These are phyloP conservation scores for Drosophila vallismaia DNA, from an alignment of 2,888 invertebrate genomes.

Conservation along the genomic window DNA sequence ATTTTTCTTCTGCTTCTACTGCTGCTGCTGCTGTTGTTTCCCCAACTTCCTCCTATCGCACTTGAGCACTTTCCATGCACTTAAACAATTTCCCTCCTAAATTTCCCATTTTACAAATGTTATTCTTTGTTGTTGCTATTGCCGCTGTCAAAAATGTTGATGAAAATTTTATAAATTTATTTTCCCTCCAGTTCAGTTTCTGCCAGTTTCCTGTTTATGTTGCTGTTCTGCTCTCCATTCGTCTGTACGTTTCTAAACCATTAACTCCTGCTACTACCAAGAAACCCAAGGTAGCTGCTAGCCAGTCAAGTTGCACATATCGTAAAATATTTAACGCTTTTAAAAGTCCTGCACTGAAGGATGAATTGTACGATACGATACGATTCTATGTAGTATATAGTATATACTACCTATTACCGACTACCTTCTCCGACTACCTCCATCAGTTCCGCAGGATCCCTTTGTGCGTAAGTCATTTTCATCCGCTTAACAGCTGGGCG, in stretches of 20 bases:
- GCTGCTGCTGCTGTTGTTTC: not conserved
- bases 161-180: conserved; percentile 77
- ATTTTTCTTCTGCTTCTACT: conserved; percentile 11
- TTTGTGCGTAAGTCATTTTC: conserved; percentile 40
- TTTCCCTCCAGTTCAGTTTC: conserved; percentile 8
- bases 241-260: conserved; percentile 70
- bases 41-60: conserved; percentile 17
- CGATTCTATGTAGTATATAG: too few species aligned
- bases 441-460: conserved; percentile 20
- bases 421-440: conserved; percentile 6
- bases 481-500: conserved; percentile 37
- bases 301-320: conserved; percentile 49
- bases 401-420: not conserved
- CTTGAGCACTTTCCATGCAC: conserved; percentile 76
- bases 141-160: conserved; percentile 61
- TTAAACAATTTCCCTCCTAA: conserved; percentile 74
- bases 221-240: conserved; percentile 61
- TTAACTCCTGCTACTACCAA: conserved; percentile 55
- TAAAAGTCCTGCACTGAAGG: conserved; percentile 63
- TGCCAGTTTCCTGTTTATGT: conserved; percentile 21
- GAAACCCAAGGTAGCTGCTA: not conserved
- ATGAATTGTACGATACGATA: not conserved
- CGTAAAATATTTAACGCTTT: conserved; percentile 79
- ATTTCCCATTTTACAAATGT: conserved; percentile 56
- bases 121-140: conserved; percentile 24